A percentile compares a stretch with the other conserved stretches of the same genome.
Conservation (phyloP, 2,888 invertebrate species). For the Heteromurus nitidus region DNA sequence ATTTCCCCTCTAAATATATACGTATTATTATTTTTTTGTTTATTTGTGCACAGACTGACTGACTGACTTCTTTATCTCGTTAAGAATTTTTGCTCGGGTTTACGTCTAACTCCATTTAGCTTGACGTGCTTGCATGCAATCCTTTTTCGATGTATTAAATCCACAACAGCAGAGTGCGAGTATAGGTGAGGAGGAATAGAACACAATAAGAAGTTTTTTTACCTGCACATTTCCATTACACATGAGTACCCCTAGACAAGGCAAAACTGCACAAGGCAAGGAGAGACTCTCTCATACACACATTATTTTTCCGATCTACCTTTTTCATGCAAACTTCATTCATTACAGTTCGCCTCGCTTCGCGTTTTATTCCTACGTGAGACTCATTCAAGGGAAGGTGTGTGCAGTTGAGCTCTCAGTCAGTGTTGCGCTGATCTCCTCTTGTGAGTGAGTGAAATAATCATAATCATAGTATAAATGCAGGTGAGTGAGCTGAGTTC, state of each 20-base stretch:
- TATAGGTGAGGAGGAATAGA: too few species aligned
- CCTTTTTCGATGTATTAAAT: background rate
- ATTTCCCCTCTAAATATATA: background rate
- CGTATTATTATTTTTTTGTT: background rate
- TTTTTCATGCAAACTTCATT: constrained; percentile 26
- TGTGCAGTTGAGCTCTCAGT: background rate
- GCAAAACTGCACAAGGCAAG: background rate
- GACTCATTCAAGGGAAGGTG: constrained; percentile 6
- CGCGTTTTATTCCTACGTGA: background rate
- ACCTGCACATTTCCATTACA: too few species aligned
- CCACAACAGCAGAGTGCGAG: background rate
- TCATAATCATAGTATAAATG: background rate
- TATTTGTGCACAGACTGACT: constrained; percentile 9
- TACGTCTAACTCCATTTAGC: constrained; percentile 15
- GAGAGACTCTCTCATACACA: too few species aligned
- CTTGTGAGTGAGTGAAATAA: background rate
- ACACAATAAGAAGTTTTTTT: too few species aligned
- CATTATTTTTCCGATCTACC: too few species aligned
- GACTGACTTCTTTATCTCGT: constrained; percentile 24
- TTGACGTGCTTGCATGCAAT: background rate
- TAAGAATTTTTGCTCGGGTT: background rate
- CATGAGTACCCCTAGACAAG: too few species aligned
- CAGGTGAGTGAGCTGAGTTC: background rate
- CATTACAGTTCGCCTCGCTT: background rate
- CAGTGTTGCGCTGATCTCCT: background rate